Evolutionary conservation across 2,113 vertebrate species (phyloP), one percentile per base, ranked within the genome.

Genomic region (Callionymus lyra): DNA sequence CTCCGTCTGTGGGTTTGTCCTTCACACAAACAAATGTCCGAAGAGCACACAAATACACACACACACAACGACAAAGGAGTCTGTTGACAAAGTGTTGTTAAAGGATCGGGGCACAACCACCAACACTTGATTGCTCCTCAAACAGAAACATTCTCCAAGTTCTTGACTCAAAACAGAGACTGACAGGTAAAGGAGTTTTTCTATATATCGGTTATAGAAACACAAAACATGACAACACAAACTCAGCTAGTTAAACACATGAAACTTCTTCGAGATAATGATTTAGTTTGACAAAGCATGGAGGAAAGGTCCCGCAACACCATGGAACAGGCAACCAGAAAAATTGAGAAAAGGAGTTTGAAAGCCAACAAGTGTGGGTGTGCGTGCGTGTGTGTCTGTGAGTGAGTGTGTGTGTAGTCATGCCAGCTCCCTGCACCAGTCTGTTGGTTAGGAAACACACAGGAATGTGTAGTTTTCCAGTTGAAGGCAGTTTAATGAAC

Each of bases 401-500:
- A 4, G 36, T 10, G 38, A 11, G 57, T 40, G 55, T 50, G 53
- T 55, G 67, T 67, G 72, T 67, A 71, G 42, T 39, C 17, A 9
- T 70, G 80, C 67, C 77, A 80, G 63, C 36, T 34, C 65, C 60
- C 59, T 59, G 70, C 69, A 65, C 48, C 59, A 74, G 76, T 70
- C 68, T 69, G 82, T 86, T 78, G 83, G 80, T 83, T 71, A 74
- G 80, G 83, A 71, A 63, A 79, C 73, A 33, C 39, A 56, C 47
- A 65, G 77, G 82, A 86, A 85, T 86, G 82, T 70, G 72, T 69
- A 16, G 61, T 57, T 63, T 69, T 80, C 78, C 68, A 79, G 68
- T 81, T 84, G 76, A 82, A 76, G 66, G 75, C 73, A 67, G 58
- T 79, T 78, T 82, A 80, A 84, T 83, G 74, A 82, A 83, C 77